These are phyloP conservation scores for Leucopsar rothschildi DNA, from an alignment of 2,113 vertebrate genomes.

Conservation along the genomic window DNA sequence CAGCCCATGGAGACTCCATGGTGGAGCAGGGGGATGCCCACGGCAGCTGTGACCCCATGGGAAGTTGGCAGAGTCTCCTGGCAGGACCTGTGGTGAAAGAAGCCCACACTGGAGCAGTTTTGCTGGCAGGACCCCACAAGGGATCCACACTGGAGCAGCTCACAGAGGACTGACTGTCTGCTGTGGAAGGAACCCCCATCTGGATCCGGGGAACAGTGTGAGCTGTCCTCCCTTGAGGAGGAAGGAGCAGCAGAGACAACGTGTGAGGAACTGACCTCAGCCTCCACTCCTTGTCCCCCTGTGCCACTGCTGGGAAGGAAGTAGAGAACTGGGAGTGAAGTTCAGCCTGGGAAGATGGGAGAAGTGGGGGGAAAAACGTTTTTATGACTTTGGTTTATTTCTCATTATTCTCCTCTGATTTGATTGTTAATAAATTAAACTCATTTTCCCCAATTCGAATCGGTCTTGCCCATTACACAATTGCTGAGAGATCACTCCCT, in stretches of 20 bases:
- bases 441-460: neutral
- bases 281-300: neutral
- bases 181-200: rapidly evolving
- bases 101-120: neutral
- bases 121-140: rapidly evolving
- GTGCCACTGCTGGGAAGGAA: rapidly evolving
- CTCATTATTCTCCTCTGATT: neutral
- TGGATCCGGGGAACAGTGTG: too few species aligned
- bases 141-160: neutral
- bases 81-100: neutral
- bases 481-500: neutral
- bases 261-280: neutral
- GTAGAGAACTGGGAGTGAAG: neutral
- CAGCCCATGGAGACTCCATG: neutral
- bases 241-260: rapidly evolving
- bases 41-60: neutral
- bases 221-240: neutral
- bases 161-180: neutral
- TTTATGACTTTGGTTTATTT: neutral
- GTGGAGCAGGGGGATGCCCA: neutral
- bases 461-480: neutral
- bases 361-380: neutral
- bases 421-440: neutral
- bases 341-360: neutral
- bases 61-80: too few species aligned